These are phyloP conservation scores for Eupithecia exiguata DNA, from an alignment of 2,888 invertebrate genomes.

Conservation along the genomic window DNA sequence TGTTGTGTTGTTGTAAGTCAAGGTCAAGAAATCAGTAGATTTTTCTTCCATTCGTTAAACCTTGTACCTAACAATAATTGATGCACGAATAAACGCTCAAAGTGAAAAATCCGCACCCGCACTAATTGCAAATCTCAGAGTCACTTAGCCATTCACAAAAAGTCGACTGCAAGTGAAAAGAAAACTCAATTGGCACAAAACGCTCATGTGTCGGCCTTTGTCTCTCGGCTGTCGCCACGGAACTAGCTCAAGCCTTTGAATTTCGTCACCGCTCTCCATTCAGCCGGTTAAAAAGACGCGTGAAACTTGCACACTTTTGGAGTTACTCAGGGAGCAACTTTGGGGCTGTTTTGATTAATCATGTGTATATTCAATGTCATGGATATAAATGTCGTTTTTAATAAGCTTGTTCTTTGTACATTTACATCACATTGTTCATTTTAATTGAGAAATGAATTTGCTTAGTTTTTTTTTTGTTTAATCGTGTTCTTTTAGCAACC, in stretches of 20 bases:
- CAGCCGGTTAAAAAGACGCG: slow-evolving; percentile 62
- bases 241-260: slow-evolving; percentile 64
- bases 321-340: slow-evolving; percentile 28
- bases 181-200: slow-evolving; percentile 47
- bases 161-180: slow-evolving; percentile 41
- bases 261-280: slow-evolving; percentile 55
- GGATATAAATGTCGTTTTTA: not conserved
- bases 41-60: not conserved
- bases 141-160: slow-evolving; percentile 28
- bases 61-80: not conserved
- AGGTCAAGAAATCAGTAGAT: not conserved
- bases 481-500: not conserved
- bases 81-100: slow-evolving; percentile 8
- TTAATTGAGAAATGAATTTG: not conserved
- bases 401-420: not conserved
- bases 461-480: not conserved
- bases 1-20: not conserved
- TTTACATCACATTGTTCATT: not conserved
- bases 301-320: slow-evolving; percentile 58
- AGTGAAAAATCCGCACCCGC: slow-evolving; percentile 41
- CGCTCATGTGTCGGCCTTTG: slow-evolving; percentile 52
- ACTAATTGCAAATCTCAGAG: slow-evolving; percentile 40
- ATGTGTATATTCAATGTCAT: slow-evolving; percentile 4
- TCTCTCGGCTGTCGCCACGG: slow-evolving; percentile 52
- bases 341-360: slow-evolving; percentile 16